Conservation (phyloP, 2,888 invertebrate genomes). For the Drosophila quinaria region DNA sequence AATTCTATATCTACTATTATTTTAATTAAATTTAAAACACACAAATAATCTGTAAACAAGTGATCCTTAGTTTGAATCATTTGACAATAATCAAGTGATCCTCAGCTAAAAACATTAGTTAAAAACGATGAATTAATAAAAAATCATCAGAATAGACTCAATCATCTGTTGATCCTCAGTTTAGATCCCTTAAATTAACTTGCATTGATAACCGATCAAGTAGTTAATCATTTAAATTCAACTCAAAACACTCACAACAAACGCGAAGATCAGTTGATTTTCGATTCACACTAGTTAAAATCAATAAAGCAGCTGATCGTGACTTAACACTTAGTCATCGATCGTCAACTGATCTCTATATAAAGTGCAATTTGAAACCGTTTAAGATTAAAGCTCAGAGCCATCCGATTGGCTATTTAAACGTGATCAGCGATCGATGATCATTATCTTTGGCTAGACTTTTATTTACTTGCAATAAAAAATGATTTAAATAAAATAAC, state of each 20-base stretch:
- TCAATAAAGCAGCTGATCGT: constrained; percentile 4
- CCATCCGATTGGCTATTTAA: constrained; percentile 13
- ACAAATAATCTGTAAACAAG: background rate
- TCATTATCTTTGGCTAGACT: constrained; percentile 1
- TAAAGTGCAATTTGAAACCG: constrained; percentile 1
- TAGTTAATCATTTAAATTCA: background rate
- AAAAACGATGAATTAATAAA: background rate
- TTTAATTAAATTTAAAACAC: background rate
- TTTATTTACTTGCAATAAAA: constrained; percentile 4
- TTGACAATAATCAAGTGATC: background rate
- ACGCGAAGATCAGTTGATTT: background rate
- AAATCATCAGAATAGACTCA: background rate
- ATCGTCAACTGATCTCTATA: constrained; percentile 21
- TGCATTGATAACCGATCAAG: background rate
- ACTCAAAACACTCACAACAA: background rate
- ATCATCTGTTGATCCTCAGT: background rate
- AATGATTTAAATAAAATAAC: constrained; percentile 25
- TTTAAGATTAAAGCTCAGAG: constrained; percentile 6
- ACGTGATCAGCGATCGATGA: background rate
- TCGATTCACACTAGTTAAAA: background rate
- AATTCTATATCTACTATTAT: background rate
- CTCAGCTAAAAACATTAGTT: background rate
- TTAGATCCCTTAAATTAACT: background rate
- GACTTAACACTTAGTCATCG: constrained; percentile 19
- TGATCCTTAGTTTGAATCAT: background rate